Percentiles rank a stretch among this genome's conserved stretches.
Evolutionary conservation across 1,140 invertebrate genomes (phyloP).

Genomic region (Drosophila grimshawi): DNA sequence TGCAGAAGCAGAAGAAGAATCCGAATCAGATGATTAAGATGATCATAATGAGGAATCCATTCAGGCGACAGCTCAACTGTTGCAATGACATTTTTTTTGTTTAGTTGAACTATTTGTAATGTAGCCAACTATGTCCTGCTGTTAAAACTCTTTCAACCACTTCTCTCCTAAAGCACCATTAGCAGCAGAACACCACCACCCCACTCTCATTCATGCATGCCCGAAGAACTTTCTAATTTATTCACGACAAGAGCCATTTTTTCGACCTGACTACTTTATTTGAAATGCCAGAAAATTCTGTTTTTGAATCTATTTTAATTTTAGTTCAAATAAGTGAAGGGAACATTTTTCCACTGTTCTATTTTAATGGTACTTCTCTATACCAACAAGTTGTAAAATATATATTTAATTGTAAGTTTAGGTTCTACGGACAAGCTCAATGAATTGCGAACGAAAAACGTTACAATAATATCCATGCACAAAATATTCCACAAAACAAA

Average conservation of each 20-base stretch:
- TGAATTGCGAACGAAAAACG: conserved; percentile 34
- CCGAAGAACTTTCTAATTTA: conserved; percentile 45
- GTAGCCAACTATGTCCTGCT: conserved; percentile 51
- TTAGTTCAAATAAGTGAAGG: conserved; percentile 38
- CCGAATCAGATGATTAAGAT: conserved; percentile 18
- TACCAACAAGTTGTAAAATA: conserved; percentile 58
- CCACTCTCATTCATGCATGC: conserved; percentile 12
- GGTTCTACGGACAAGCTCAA: conserved; percentile 48
- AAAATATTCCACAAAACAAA: conserved; percentile 1
- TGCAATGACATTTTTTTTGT: conserved; percentile 32
- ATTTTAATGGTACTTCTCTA: conserved; percentile 21
- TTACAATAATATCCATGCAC: not conserved
- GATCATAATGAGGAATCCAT: conserved; percentile 10
- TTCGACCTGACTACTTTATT: not conserved
- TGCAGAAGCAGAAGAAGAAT: conserved; percentile 1
- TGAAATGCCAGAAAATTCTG: conserved; percentile 33
- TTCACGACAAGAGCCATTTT: conserved; percentile 18
- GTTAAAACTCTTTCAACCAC: conserved; percentile 34
- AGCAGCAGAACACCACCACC: conserved; percentile 8
- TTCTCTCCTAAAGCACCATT: conserved; percentile 19
- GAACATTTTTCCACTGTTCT: conserved; percentile 30
- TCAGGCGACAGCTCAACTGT: conserved; percentile 32
- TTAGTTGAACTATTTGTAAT: conserved; percentile 66
- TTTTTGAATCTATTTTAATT: conserved; percentile 23
- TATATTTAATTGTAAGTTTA: conserved; percentile 61